Evolutionary conservation across 2,797 vertebrate genomes (phyloP).

Genomic region (Cryptoprocta ferox): DNA sequence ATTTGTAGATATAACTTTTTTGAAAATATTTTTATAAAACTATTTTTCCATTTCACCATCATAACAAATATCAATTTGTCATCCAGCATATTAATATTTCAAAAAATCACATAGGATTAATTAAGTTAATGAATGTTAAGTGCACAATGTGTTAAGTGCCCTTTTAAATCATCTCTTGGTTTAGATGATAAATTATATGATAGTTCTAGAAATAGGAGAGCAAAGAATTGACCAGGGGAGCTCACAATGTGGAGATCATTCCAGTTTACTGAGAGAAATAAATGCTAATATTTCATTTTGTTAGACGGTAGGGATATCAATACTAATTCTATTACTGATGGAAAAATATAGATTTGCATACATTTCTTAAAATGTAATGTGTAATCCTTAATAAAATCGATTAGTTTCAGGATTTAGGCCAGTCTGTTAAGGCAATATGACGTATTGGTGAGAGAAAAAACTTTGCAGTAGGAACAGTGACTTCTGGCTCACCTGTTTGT

Average conservation of each 20-base stretch:
- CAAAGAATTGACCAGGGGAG: not conserved
- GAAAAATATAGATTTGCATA: not conserved
- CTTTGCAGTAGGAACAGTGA: not conserved
- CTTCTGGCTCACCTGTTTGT: not conserved
- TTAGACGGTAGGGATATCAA: not conserved
- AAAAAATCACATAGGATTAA: not conserved
- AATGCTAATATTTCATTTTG: not conserved
- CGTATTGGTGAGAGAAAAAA: not conserved
- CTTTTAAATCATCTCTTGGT: not conserved
- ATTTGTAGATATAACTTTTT: not conserved
- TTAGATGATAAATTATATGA: not conserved
- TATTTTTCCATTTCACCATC: not conserved
- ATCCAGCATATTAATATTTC: not conserved
- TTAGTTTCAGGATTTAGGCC: not conserved
- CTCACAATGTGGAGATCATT: not conserved
- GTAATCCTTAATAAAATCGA: not conserved
- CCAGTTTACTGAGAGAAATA: not conserved
- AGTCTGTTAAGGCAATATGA: not conserved
- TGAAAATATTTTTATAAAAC: not conserved
- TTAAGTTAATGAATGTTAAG: not conserved
- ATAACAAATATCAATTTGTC: not conserved
- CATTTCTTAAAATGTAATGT: not conserved
- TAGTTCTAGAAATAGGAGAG: not conserved
- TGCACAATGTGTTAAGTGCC: not conserved
- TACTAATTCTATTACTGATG: not conserved